phyloP scores from a whole-genome alignment of 1,140 invertebrate genomes.

The Caenorhabditis inopinata region DNA sequence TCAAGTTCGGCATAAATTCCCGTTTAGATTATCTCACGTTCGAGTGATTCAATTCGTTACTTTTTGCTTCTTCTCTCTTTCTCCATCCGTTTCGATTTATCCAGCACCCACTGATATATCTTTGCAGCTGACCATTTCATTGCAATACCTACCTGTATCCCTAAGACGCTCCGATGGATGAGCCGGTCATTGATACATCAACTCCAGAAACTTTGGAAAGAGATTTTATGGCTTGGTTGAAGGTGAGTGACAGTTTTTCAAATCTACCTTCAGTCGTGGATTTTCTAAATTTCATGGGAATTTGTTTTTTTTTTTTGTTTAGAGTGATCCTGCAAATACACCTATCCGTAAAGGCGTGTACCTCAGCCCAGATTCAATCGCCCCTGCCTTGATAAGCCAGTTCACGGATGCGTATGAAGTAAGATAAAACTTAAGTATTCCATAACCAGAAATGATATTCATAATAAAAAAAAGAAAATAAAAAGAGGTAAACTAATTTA shows the following conservation, averaged over 20 bases:
- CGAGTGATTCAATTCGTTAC: slow-evolving; percentile 29
- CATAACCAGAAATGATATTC: no score
- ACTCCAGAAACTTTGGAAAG: slow-evolving; percentile 61
- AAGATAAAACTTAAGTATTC: background rate
- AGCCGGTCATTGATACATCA: slow-evolving; percentile 57
- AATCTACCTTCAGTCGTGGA: background rate
- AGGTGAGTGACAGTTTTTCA: slow-evolving; percentile 46
- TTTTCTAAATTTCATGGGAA: background rate
- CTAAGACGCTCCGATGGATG: slow-evolving; percentile 12
- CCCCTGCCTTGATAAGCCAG: slow-evolving; percentile 17
- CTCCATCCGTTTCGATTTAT: background rate
- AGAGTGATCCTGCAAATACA: background rate
- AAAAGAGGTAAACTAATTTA: no score
- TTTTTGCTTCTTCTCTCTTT: background rate
- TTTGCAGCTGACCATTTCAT: background rate
- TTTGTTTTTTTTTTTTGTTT: background rate
- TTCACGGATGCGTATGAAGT: slow-evolving; percentile 21
- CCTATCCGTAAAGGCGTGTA: background rate
- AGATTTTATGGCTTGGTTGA: slow-evolving; percentile 65
- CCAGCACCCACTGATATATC: background rate
- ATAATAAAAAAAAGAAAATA: no score
- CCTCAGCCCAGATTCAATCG: background rate
- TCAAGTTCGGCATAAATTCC: slow-evolving; percentile 28
- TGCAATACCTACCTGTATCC: background rate
- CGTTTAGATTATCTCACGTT: slow-evolving; percentile 28